phyloP scores from a whole-genome alignment of 2,888 invertebrate genomes.

The Antheraea assamensis region DNA sequence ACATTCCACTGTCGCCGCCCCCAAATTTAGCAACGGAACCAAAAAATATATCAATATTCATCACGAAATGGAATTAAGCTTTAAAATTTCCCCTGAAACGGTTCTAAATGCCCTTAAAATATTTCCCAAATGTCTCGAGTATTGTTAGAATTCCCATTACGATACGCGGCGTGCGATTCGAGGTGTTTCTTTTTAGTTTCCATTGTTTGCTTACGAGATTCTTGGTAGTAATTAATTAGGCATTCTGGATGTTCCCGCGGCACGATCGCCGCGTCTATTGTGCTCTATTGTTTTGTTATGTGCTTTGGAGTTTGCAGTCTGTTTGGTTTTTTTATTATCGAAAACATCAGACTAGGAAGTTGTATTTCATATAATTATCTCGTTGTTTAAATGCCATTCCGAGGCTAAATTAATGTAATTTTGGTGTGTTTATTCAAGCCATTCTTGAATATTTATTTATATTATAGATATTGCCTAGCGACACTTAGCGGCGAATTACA shows the following conservation, averaged over 20 bases:
- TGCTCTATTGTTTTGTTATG: conserved; percentile 24
- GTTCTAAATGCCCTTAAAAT: conserved; percentile 36
- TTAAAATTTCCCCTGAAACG: conserved; percentile 20
- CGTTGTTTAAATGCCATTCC: not conserved
- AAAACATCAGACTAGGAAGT: conserved; percentile 2
- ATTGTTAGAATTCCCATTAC: conserved; percentile 40
- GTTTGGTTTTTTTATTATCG: not conserved
- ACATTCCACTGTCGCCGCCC: not conserved
- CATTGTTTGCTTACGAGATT: conserved; percentile 33
- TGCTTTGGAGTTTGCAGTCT: conserved; percentile 14
- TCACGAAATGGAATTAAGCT: conserved; percentile 21
- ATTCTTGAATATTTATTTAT: not conserved
- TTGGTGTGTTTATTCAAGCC: not conserved
- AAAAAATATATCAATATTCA: conserved; percentile 24
- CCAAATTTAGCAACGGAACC: not conserved
- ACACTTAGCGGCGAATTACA: too few relatives aligned
- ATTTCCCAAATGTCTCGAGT: conserved; percentile 34
- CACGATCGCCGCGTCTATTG: conserved; percentile 18
- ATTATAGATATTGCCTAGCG: too few relatives aligned
- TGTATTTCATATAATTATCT: not conserved
- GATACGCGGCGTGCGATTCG: conserved; percentile 28
- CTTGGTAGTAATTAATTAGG: conserved; percentile 36
- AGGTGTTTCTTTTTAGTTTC: conserved; percentile 31
- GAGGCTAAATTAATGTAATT: not conserved
- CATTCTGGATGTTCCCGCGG: conserved; percentile 28